Percentiles rank a stretch among this genome's conserved stretches.
Evolutionary conservation across 2,113 vertebrate species (phyloP).

Genomic region (Accipiter virgatus): DNA sequence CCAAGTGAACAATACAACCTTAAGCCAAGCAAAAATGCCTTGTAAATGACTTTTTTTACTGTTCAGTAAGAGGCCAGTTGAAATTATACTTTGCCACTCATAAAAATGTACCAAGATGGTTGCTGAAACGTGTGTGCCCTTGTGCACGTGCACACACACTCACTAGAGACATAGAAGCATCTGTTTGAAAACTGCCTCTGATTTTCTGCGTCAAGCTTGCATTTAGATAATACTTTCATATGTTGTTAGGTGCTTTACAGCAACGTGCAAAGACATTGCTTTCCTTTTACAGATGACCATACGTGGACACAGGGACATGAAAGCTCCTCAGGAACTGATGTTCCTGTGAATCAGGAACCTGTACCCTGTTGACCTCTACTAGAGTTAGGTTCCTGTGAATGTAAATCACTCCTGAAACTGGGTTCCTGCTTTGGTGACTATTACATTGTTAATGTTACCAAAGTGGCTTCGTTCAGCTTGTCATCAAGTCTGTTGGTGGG

Average conservation of each 20-base stretch:
- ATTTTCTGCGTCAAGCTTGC: background rate
- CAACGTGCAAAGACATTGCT: background rate
- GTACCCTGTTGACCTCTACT: background rate
- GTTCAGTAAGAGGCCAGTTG: background rate
- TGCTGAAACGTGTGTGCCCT: background rate
- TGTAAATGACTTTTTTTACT: background rate
- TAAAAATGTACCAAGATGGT: background rate
- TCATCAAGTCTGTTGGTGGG: background rate
- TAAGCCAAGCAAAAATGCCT: background rate
- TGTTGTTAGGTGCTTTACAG: background rate
- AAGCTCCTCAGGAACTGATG: background rate
- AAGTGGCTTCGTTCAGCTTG: background rate
- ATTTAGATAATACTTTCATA: background rate
- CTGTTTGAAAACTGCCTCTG: background rate
- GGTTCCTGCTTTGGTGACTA: background rate
- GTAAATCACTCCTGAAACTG: background rate
- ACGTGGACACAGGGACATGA: rapidly evolving
- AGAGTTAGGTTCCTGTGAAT: background rate
- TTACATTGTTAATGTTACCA: background rate
- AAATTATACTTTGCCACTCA: background rate
- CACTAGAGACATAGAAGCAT: background rate
- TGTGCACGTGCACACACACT: background rate
- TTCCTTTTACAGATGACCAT: background rate
- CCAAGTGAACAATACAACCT: background rate
- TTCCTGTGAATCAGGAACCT: background rate